phyloP scores from a whole-genome alignment of 2,113 vertebrate genomes.

The Gobiocypris rarus region DNA sequence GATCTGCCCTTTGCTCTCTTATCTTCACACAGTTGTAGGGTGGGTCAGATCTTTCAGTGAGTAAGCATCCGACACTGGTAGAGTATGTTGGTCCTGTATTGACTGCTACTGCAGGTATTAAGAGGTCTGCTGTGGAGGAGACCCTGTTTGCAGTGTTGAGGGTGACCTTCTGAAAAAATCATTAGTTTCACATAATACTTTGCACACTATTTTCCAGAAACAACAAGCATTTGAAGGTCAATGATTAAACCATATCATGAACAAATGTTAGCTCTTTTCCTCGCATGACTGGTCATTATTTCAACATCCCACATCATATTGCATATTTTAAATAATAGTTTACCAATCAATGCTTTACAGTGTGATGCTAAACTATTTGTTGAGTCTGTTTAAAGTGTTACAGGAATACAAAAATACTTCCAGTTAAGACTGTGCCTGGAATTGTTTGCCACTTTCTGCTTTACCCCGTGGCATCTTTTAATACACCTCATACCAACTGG shows the following conservation, averaged over 20 bases:
- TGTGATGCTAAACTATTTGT: not conserved
- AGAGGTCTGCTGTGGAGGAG: not conserved
- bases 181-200: not conserved
- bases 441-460: conserved; percentile 49
- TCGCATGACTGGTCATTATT: not conserved
- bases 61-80: not conserved
- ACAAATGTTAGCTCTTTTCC: not conserved
- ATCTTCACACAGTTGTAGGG: not conserved
- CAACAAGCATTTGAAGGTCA: not conserved
- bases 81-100: not conserved
- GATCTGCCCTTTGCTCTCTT: conserved; percentile 1
- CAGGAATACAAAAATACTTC: conserved; percentile 10
- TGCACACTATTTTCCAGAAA: not conserved
- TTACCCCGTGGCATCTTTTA: conserved; percentile 54
- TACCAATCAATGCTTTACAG: conserved; percentile 15
- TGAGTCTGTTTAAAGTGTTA: not conserved
- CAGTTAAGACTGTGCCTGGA: conserved; percentile 57
- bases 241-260: conserved; percentile 21
- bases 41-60: not conserved
- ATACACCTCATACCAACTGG: conserved; percentile 53
- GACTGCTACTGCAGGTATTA: not conserved
- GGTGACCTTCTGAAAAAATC: not conserved
- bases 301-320: not conserved
- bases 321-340: conserved; percentile 18
- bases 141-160: not conserved